Percentiles rank a stretch among this genome's conserved stretches.
These are phyloP conservation scores for Lutraria rhynchaena DNA, from an alignment of 1,140 invertebrate genomes.

Conservation along the genomic window DNA sequence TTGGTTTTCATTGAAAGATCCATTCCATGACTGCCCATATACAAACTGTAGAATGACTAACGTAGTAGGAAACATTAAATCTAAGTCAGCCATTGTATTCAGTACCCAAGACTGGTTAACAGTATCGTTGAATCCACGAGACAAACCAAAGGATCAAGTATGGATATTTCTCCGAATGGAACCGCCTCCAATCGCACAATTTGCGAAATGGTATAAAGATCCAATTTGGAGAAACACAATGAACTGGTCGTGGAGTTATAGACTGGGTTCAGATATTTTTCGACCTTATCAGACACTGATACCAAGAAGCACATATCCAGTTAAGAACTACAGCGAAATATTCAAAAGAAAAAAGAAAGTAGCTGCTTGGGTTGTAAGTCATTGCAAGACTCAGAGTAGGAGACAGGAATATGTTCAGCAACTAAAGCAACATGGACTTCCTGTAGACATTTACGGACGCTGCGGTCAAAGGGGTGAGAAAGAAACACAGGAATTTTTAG, in stretches of 20 bases:
- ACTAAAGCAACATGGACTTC: not conserved
- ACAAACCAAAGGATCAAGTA: not conserved
- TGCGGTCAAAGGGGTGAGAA: not conserved
- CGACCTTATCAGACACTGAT: not conserved
- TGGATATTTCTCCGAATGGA: slow-evolving; percentile 4
- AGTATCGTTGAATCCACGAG: not conserved
- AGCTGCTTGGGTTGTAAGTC: slow-evolving; percentile 4
- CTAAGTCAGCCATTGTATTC: slow-evolving; percentile 4
- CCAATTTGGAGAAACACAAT: too few relatives aligned
- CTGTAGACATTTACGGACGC: slow-evolving; percentile 6
- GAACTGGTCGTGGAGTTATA: too few relatives aligned
- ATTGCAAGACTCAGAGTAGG: not conserved
- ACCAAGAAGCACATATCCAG: not conserved
- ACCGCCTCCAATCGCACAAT: too few relatives aligned
- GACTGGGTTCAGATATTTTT: too few relatives aligned
- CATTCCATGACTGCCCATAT: too few relatives aligned
- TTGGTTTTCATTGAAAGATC: not conserved
- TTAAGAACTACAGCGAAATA: not conserved
- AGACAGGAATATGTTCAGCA: not conserved
- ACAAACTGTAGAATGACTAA: too few relatives aligned
- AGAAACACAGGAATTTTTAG: not conserved
- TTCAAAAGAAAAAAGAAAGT: not conserved
- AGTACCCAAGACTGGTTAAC: not conserved
- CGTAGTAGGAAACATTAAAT: too few relatives aligned
- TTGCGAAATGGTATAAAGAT: not conserved